phyloP scores from a whole-genome alignment of 1,140 invertebrate species.

The Lordiphosa stackelbergi region DNA sequence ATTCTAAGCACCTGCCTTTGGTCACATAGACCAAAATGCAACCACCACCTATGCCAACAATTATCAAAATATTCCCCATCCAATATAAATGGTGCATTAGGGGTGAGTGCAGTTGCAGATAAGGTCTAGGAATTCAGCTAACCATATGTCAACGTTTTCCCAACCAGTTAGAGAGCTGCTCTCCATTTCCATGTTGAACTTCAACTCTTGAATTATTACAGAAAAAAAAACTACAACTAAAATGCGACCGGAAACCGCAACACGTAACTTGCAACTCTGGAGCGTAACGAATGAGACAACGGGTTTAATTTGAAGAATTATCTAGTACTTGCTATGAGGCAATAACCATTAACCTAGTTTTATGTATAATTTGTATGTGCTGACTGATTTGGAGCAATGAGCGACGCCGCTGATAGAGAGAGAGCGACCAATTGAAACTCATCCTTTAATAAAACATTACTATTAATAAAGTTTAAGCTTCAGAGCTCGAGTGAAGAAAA shows the following conservation, averaged over 20 bases:
- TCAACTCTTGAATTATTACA: conserved; percentile 21
- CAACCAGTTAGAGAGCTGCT: conserved; percentile 17
- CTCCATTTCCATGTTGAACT: conserved; percentile 44
- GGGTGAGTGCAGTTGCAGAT: conserved; percentile 21
- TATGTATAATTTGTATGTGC: conserved; percentile 21
- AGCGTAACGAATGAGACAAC: conserved; percentile 58
- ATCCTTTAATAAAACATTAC: conserved; percentile 26
- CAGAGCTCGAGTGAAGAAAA: too few species aligned
- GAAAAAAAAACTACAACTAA: conserved; percentile 19
- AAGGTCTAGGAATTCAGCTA: neutral
- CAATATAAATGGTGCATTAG: conserved; percentile 28
- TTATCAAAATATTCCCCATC: too few species aligned
- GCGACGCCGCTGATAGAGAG: neutral
- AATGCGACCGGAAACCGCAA: conserved; percentile 55
- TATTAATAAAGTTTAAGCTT: too few species aligned
- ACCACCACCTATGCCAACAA: conserved; percentile 13
- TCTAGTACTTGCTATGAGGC: conserved; percentile 35
- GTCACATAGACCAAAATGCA: conserved; percentile 38
- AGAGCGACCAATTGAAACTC: conserved; percentile 23
- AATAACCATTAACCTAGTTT: conserved; percentile 59
- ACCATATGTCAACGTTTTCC: conserved; percentile 23
- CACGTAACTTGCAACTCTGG: conserved; percentile 27
- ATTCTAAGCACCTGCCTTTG: conserved; percentile 41
- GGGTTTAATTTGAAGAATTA: conserved; percentile 46
- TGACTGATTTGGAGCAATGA: conserved; percentile 20